Percentiles rank a stretch among this genome's conserved stretches.
phyloP scores from a whole-genome alignment of 2,113 vertebrate genomes.

The Coptodon rendalli region DNA sequence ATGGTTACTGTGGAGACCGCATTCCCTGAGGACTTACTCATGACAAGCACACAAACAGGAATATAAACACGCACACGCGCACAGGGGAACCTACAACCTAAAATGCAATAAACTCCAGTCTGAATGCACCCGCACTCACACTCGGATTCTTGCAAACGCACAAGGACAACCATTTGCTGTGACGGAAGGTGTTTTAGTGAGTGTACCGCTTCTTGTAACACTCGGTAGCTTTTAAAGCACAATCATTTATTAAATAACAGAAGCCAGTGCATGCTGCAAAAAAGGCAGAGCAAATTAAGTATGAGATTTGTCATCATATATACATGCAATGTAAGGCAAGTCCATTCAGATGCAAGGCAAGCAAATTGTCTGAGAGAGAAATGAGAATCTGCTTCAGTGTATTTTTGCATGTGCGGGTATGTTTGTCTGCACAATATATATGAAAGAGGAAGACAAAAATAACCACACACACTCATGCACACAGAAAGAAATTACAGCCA shows the following conservation, averaged over 20 bases:
- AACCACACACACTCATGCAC: background rate
- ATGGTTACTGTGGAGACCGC: constrained; percentile 60
- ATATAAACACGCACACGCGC: constrained; percentile 23
- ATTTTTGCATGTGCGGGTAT: constrained; percentile 15
- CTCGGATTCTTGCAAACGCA: background rate
- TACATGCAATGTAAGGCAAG: constrained; percentile 38
- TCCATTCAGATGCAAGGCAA: constrained; percentile 58
- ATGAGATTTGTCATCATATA: constrained; percentile 64
- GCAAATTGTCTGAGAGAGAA: constrained; percentile 63
- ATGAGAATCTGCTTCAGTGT: constrained; percentile 39
- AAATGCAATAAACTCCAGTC: background rate
- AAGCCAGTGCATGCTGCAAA: constrained; percentile 35
- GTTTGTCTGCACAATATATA: background rate
- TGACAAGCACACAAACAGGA: constrained; percentile 52
- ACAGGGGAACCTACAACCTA: background rate
- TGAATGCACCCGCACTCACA: background rate
- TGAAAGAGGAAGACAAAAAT: background rate
- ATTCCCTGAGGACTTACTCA: constrained; percentile 50
- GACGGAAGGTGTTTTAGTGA: background rate
- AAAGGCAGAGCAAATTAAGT: constrained; percentile 56
- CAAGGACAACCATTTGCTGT: background rate
- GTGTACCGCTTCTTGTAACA: constrained; percentile 15
- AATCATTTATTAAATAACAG: constrained; percentile 58
- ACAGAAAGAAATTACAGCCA: background rate
- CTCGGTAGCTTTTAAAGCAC: constrained; percentile 25